phyloP scores from a whole-genome alignment of 2,113 vertebrate species.

The Athene noctua region DNA sequence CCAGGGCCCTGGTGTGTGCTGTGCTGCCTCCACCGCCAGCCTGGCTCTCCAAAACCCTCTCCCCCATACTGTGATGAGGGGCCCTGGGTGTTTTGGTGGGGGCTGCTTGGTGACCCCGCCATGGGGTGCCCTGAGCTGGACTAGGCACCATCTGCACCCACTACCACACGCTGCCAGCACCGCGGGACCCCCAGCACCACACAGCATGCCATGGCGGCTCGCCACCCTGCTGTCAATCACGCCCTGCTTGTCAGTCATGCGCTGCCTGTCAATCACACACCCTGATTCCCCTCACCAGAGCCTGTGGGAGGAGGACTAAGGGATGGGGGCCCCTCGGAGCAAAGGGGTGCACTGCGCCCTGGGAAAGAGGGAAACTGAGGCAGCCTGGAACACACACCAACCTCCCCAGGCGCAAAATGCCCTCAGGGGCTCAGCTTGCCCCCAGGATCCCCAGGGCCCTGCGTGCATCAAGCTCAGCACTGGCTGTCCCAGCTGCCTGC shows the following conservation, averaged over 20 bases:
- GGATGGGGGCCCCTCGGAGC: neutral
- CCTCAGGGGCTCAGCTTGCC: rapidly evolving
- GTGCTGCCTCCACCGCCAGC: rapidly evolving
- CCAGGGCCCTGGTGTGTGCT: rapidly evolving
- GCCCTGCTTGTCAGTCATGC: neutral
- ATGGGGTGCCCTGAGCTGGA: neutral
- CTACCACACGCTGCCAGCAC: rapidly evolving
- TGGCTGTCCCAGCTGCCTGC: neutral
- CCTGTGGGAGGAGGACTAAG: neutral
- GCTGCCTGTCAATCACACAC: neutral
- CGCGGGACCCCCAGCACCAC: rapidly evolving
- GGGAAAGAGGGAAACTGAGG: neutral
- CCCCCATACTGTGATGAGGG: rapidly evolving
- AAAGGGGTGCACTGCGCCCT: too few species aligned
- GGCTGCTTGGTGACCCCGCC: neutral
- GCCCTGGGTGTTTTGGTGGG: neutral
- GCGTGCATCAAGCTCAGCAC: neutral
- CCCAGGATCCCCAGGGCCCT: neutral
- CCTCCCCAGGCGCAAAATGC: rapidly evolving
- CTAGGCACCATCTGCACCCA: neutral
- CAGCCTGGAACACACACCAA: rapidly evolving
- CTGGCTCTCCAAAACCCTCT: neutral
- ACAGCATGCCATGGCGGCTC: rapidly evolving
- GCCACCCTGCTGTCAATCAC: neutral
- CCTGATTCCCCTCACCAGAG: neutral